phyloP scores from a whole-genome alignment of 2,113 vertebrate species.

The Epinephelus fuscoguttatus region DNA sequence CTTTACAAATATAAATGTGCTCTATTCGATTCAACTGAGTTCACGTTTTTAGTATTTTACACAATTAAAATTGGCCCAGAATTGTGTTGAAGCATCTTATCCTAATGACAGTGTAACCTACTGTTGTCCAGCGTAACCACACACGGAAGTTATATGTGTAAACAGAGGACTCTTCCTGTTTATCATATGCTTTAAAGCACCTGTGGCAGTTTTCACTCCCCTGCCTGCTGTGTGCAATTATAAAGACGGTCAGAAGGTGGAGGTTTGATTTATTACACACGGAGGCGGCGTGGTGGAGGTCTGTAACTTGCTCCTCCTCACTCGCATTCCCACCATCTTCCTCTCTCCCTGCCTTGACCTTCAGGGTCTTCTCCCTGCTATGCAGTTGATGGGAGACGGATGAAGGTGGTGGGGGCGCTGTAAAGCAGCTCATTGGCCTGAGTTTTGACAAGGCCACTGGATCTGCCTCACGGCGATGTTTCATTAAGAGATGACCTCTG shows the following conservation, averaged over 20 bases:
- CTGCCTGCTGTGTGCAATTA: conserved; percentile 26
- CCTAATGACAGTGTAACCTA: background rate
- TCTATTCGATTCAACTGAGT: background rate
- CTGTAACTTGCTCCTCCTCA: conserved; percentile 33
- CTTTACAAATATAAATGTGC: conserved; percentile 21
- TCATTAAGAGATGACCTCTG: conserved; percentile 58
- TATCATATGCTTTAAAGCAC: conserved; percentile 24
- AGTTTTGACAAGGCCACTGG: conserved; percentile 66
- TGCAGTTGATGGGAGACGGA: conserved; percentile 44
- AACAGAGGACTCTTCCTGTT: conserved; percentile 3
- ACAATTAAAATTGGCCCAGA: background rate
- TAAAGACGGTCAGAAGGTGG: conserved; percentile 22
- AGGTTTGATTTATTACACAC: conserved; percentile 50
- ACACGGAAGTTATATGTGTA: background rate
- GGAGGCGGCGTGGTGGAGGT: conserved; percentile 29
- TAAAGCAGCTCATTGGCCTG: conserved; percentile 50
- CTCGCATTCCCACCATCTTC: conserved; percentile 33
- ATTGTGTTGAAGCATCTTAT: background rate
- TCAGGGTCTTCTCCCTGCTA: conserved; percentile 45
- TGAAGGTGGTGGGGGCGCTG: background rate
- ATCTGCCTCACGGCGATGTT: conserved; percentile 32
- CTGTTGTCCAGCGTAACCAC: background rate
- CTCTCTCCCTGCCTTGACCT: conserved; percentile 57
- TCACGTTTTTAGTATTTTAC: background rate
- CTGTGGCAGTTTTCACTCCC: conserved; percentile 30